Evolutionary conservation across 1,140 invertebrate genomes (phyloP).

Genomic region (Tribolium castaneum): DNA sequence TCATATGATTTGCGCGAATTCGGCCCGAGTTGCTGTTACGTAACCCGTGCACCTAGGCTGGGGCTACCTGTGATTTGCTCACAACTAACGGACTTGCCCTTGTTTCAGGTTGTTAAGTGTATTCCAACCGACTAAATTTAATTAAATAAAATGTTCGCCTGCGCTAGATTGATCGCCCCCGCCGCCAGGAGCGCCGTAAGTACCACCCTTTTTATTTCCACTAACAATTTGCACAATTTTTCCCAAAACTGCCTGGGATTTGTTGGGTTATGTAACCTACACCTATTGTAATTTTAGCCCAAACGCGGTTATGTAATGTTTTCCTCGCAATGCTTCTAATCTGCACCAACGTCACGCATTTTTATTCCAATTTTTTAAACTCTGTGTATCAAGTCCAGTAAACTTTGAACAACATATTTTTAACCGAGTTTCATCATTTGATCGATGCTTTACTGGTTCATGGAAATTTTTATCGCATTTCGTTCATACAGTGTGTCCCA

Average conservation of each 20-base stretch:
- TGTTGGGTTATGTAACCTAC: neutral
- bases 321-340: neutral
- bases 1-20: neutral
- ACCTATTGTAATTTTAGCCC: neutral
- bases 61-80: neutral
- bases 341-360: neutral
- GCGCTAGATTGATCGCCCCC: constrained; percentile 80
- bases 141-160: constrained; percentile 77
- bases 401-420: neutral
- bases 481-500: neutral
- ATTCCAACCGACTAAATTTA: constrained; percentile 43
- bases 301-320: neutral
- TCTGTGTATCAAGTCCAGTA: neutral
- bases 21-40: constrained; percentile 13
- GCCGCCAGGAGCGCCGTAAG: constrained; percentile 85
- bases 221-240: constrained; percentile 8
- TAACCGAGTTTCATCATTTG: neutral
- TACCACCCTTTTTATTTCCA: constrained; percentile 60
- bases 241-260: neutral
- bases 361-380: neutral
- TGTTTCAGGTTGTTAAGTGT: constrained; percentile 48
- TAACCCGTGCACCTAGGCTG: neutral
- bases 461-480: too few species aligned
- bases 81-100: neutral
- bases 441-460: neutral